Percentiles rank a stretch among this genome's conserved stretches.
phyloP scores from a whole-genome alignment of 1,140 invertebrate species.

The Cotesia chilonis region DNA sequence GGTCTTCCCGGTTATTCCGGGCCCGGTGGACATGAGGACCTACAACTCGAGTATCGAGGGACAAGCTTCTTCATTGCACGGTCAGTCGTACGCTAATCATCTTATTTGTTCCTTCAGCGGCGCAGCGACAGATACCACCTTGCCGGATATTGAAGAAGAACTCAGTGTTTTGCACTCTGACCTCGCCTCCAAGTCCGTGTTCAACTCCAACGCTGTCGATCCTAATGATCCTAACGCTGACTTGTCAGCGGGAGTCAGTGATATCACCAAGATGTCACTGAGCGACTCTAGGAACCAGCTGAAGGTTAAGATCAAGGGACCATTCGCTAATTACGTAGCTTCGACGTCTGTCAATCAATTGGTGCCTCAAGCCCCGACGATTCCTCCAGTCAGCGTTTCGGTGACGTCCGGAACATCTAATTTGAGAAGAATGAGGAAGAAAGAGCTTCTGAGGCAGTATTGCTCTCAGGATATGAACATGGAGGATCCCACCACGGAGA shows the following conservation, averaged over 20 bases:
- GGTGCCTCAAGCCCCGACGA: conserved; percentile 67
- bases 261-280: conserved; percentile 73
- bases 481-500: conserved; percentile 73
- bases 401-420: conserved; percentile 73
- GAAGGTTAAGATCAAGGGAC: conserved; percentile 91
- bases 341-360: conserved; percentile 66
- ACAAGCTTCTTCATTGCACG: conserved; percentile 66
- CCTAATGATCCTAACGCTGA: conserved; percentile 38
- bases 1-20: conserved; percentile 78
- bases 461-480: conserved; percentile 88
- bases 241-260: conserved; percentile 49
- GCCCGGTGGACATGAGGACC: conserved; percentile 87
- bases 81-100: conserved; percentile 70
- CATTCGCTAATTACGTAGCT: conserved; percentile 78
- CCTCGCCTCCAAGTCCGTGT: conserved; percentile 66
- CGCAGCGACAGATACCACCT: conserved; percentile 70
- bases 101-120: conserved; percentile 72
- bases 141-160: conserved; percentile 78
- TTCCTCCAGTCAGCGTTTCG: conserved; percentile 59
- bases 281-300: conserved; percentile 83
- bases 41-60: conserved; percentile 70
- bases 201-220: conserved; percentile 41
- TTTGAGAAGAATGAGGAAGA: conserved; percentile 86
- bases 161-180: conserved; percentile 77
- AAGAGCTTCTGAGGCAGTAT: conserved; percentile 84